These are phyloP conservation scores for Pseudopleuronectes americanus DNA, from an alignment of 2,797 vertebrate species.

Conservation along the genomic window DNA sequence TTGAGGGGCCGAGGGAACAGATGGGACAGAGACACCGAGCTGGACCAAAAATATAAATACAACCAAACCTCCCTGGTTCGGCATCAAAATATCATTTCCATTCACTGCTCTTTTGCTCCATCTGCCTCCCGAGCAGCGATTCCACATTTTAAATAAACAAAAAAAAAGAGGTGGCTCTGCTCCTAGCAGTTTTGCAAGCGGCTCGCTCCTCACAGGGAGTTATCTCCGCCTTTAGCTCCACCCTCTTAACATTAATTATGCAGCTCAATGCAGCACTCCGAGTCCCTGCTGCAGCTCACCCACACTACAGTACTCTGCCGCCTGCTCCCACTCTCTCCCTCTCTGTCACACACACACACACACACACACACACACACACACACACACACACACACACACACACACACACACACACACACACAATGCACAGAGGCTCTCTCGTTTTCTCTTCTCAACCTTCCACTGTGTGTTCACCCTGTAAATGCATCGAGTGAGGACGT, in stretches of 20 bases:
- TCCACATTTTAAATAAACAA: constrained; percentile 8
- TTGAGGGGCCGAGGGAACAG: constrained; percentile 71
- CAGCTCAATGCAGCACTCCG: constrained; percentile 88
- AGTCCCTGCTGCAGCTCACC: constrained; percentile 80
- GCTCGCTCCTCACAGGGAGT: constrained; percentile 54
- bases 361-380: constrained; percentile 23
- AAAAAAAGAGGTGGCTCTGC: constrained; percentile 25
- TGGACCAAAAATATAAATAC: constrained; percentile 25
- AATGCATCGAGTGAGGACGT: no score
- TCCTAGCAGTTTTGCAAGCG: constrained; percentile 35
- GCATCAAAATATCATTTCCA: constrained; percentile 41
- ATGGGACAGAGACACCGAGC: constrained; percentile 68
- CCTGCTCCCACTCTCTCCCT: constrained; percentile 53
- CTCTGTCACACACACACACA: constrained; percentile 44
- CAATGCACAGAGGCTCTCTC: constrained; percentile 9
- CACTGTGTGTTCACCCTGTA: constrained; percentile 9
- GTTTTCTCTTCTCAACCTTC: constrained; percentile 10
- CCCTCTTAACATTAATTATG: constrained; percentile 86
- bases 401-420: constrained; percentile 32
- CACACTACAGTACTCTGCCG: constrained; percentile 67
- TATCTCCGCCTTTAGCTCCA: constrained; percentile 76
- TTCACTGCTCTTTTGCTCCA: constrained; percentile 14
- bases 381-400: constrained; percentile 37
- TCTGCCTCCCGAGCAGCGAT: constrained; percentile 15
- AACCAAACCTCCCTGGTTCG: constrained; percentile 40